phyloP scores from a whole-genome alignment of 2,797 vertebrate genomes.

The Podarcis lilfordi region DNA sequence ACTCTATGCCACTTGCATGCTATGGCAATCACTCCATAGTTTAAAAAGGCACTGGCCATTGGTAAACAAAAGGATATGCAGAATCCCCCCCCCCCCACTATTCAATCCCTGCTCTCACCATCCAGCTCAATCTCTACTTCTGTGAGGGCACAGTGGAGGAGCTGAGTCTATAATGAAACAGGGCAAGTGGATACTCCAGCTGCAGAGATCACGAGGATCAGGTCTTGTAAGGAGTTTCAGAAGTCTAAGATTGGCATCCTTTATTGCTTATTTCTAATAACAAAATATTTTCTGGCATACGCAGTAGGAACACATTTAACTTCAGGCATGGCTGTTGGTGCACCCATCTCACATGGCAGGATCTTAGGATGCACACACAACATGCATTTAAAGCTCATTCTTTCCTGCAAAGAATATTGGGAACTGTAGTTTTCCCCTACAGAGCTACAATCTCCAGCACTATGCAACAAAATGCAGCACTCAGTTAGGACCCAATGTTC shows the following conservation, averaged over 20 bases:
- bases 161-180: neutral
- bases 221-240: conserved; percentile 6
- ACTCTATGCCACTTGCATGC: too few relatives aligned
- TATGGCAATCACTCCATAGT: neutral
- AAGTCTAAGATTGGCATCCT: neutral
- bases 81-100: neutral
- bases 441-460: too few relatives aligned
- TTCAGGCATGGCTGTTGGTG: neutral
- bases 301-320: conserved; percentile 6
- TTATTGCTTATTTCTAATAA: conserved; percentile 36
- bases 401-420: too few relatives aligned
- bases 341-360: neutral
- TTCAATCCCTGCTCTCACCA: neutral
- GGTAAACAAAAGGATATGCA: too few relatives aligned
- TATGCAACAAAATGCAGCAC: neutral
- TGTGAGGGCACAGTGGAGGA: neutral
- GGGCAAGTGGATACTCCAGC: neutral
- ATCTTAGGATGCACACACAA: neutral
- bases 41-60: too few relatives aligned
- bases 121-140: neutral
- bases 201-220: conserved; percentile 25
- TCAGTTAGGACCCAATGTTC: neutral
- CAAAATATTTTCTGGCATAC: conserved; percentile 16
- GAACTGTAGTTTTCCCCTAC: too few relatives aligned
- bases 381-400: too few relatives aligned